Evolutionary conservation across 2,888 invertebrate species (phyloP).

Genomic region (Acronicta aceris): DNA sequence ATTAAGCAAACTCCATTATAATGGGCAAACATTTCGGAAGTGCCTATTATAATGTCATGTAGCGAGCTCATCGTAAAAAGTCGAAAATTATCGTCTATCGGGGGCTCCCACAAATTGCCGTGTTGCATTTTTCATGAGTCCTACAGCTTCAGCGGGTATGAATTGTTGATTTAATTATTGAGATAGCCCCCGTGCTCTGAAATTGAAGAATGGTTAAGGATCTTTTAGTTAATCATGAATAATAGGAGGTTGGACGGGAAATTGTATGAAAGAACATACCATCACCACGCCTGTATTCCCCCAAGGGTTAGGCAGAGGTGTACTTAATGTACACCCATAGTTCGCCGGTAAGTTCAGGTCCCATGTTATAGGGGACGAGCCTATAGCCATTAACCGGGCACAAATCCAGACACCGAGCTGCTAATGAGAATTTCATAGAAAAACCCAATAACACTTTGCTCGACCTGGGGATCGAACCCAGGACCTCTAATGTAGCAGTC

Average conservation of each 20-base stretch:
- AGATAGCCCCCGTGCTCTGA: constrained; percentile 60
- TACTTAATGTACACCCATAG: no score
- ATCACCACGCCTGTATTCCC: no score
- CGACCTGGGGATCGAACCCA: no score
- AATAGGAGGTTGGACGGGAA: constrained; percentile 25
- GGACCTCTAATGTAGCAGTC: no score
- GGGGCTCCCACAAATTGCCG: constrained; percentile 79
- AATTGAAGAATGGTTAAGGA: constrained; percentile 54
- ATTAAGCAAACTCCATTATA: constrained; percentile 32
- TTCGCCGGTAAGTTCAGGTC: no score
- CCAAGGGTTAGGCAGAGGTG: no score
- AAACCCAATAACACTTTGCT: no score
- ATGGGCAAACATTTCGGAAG: constrained; percentile 27
- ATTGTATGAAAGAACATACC: constrained; percentile 14
- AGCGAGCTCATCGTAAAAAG: constrained; percentile 60
- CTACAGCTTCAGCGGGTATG: constrained; percentile 76
- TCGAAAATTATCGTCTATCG: constrained; percentile 69
- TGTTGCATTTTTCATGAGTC: constrained; percentile 87
- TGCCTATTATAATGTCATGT: constrained; percentile 46
- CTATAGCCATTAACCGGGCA: no score
- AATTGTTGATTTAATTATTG: constrained; percentile 86
- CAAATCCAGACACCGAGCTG: no score
- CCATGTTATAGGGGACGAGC: no score
- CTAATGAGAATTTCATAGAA: no score
- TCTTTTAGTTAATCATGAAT: constrained; percentile 49